These are phyloP conservation scores for Endotricha flammealis DNA, from an alignment of 2,888 invertebrate species.

Conservation along the genomic window DNA sequence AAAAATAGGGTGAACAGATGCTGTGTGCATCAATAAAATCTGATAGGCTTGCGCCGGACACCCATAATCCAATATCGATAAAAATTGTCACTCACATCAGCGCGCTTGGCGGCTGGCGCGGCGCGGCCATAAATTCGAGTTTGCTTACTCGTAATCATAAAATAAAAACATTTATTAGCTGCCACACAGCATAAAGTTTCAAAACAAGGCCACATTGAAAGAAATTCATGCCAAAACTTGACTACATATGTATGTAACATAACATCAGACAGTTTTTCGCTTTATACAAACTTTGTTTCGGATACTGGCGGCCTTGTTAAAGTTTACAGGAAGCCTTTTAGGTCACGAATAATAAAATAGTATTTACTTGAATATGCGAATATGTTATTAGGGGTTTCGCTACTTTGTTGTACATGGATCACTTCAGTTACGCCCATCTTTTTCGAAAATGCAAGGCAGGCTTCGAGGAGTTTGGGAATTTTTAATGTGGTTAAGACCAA, in stretches of 20 bases:
- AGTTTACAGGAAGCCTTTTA: slow-evolving; percentile 50
- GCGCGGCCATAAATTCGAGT: slow-evolving; percentile 40
- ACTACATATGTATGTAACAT: slow-evolving; percentile 34
- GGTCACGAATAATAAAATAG: slow-evolving; percentile 45
- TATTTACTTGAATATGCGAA: slow-evolving; percentile 9
- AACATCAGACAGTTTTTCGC: slow-evolving; percentile 45
- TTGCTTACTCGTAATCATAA: slow-evolving; percentile 52
- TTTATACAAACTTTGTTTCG: slow-evolving; percentile 49
- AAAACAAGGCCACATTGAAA: slow-evolving; percentile 50
- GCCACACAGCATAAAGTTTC: slow-evolving; percentile 47
- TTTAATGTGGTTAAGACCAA: too few relatives aligned
- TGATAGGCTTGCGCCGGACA: slow-evolving; percentile 26
- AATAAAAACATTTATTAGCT: slow-evolving; percentile 53
- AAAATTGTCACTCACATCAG: slow-evolving; percentile 41
- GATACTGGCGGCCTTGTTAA: slow-evolving; percentile 47
- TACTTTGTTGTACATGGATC: too few relatives aligned
- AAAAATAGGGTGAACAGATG: not conserved
- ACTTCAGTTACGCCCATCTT: too few relatives aligned
- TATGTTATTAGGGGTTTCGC: slow-evolving; percentile 9
- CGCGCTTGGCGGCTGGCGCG: too few relatives aligned
- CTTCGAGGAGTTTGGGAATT: too few relatives aligned
- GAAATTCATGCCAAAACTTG: slow-evolving; percentile 50
- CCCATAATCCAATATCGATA: slow-evolving; percentile 41
- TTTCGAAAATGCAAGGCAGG: too few relatives aligned
- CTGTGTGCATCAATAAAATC: slow-evolving; percentile 25